A percentile compares a stretch with the other conserved stretches of the same genome.
Conservation (phyloP, 64 coral and sea anemone species). For the Exaiptasia diaphana region DNA sequence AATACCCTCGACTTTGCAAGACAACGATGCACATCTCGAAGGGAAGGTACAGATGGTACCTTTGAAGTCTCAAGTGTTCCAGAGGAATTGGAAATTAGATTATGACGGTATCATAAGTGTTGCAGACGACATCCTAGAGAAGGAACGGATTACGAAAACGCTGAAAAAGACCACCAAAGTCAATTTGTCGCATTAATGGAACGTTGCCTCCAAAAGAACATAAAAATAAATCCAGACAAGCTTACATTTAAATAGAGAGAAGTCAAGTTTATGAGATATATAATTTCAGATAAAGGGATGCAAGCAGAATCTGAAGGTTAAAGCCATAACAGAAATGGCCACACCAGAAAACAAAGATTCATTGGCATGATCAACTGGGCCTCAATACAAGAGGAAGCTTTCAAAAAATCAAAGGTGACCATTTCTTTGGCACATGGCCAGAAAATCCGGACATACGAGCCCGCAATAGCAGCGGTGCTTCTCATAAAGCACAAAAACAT, state of each 20-base stretch:
- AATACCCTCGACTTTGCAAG: conserved; percentile 18
- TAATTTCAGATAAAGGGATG: conserved; percentile 44
- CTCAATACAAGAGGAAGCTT: conserved; percentile 25
- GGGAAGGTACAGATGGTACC: conserved; percentile 43
- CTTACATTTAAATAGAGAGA: not conserved
- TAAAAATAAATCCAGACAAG: conserved; percentile 46
- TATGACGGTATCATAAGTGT: conserved; percentile 28
- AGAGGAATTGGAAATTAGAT: conserved; percentile 49
- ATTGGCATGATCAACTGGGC: conserved; percentile 42
- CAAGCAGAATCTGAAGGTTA: conserved; percentile 56
- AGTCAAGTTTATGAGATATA: conserved; percentile 49
- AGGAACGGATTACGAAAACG: not conserved
- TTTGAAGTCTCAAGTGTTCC: conserved; percentile 46
- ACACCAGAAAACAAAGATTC: conserved; percentile 1
- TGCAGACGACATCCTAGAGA: conserved; percentile 59
- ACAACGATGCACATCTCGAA: conserved; percentile 66
- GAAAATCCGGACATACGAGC: too few species aligned
- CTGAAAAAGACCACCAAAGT: conserved; percentile 38
- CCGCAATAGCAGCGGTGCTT: too few species aligned
- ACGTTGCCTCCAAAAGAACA: not conserved
- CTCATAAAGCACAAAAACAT: too few species aligned
- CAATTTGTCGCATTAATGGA: conserved; percentile 20
- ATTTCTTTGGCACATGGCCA: conserved; percentile 44
- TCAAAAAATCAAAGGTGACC: conserved; percentile 60
- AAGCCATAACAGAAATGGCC: conserved; percentile 52